These are phyloP conservation scores for Mechanitis messenoides DNA, from an alignment of 2,888 invertebrate genomes.

Conservation along the genomic window DNA sequence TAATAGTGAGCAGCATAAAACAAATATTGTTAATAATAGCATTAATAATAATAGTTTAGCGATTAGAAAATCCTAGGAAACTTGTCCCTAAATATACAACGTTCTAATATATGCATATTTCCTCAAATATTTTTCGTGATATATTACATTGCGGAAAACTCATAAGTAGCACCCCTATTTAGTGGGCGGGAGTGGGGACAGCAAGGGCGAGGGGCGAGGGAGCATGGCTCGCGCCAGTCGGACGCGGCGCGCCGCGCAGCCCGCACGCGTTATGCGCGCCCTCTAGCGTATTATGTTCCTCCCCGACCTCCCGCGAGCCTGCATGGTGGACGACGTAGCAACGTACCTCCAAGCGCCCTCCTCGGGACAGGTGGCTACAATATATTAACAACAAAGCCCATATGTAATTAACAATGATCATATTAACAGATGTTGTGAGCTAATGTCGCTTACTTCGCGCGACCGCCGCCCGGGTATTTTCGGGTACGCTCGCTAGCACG, in stretches of 20 bases:
- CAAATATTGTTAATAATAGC: neutral
- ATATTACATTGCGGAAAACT: constrained; percentile 45
- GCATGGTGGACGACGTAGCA: constrained; percentile 97
- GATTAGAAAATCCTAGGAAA: neutral
- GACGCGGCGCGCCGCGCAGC: constrained; percentile 73
- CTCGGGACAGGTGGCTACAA: constrained; percentile 91
- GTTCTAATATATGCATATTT: constrained; percentile 13
- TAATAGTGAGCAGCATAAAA: neutral
- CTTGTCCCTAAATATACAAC: neutral
- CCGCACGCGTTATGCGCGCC: constrained; percentile 70
- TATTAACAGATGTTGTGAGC: constrained; percentile 77
- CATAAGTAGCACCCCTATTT: constrained; percentile 48
- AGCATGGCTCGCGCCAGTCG: constrained; percentile 56
- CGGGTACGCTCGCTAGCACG: constrained; percentile 51
- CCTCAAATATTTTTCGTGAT: constrained; percentile 17
- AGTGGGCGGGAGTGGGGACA: constrained; percentile 44
- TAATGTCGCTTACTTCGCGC: constrained; percentile 71
- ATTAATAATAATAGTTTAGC: neutral
- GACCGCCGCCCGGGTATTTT: constrained; percentile 75
- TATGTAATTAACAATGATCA: constrained; percentile 77
- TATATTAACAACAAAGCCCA: constrained; percentile 73
- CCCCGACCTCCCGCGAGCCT: constrained; percentile 94
- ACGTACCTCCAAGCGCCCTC: constrained; percentile 96
- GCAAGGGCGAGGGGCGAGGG: constrained; percentile 33
- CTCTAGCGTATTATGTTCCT: constrained; percentile 86